Base-by-base conservation (phyloP, 2,113 vertebrate genomes). In the Peromyscus californicus region DNA sequence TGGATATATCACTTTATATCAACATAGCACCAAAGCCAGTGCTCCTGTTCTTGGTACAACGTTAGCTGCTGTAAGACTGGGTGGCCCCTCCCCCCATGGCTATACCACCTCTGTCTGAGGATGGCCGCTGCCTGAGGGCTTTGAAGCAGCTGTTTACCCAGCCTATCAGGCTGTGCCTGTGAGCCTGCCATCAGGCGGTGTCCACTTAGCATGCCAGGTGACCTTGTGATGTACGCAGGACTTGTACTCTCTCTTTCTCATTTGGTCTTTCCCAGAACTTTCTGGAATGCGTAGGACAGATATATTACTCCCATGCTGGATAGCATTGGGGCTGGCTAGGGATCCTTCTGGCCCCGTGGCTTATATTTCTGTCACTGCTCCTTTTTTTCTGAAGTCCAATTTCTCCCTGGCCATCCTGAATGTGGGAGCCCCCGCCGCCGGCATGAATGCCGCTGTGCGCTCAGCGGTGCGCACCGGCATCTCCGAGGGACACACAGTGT, bases 381-480 rank as follows among this genome's bases (percentile, higher is more conserved):
- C 45, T 45, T 8, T 63, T 63, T n/a, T 2, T 51, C 79, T 86
- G 99, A 72, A 98, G 99, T 99, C 98, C 96, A 99, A 98, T 70
- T 99, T 99, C 98, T 99, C 99, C 82, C 3, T 99, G 96, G 99
- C 99, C 85, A 98, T 99, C 92, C 98, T 99, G 98, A 99, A 99
- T 0, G 99, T 99, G 95, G 99, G 99, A 0, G 99, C 99, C 6
- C 99, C 99, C 0, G 99, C 99, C 0, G 99, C 99, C 0, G 99
- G 99, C 92, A 99, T 99, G 99, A 99, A 99, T 0, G 98, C 99
- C 0, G 99, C 99, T 0, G 99, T 99, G 96, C 98, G 99, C 94
- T 99, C 99, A 0, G 99, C 99, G 0, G 99, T 99, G 86, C 99
- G 99, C 3, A 98, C 99, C 0, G 98, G 99, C 12, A 98, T 99